phyloP scores from a whole-genome alignment of 2,797 vertebrate species.

The Melopsittacus undulatus region DNA sequence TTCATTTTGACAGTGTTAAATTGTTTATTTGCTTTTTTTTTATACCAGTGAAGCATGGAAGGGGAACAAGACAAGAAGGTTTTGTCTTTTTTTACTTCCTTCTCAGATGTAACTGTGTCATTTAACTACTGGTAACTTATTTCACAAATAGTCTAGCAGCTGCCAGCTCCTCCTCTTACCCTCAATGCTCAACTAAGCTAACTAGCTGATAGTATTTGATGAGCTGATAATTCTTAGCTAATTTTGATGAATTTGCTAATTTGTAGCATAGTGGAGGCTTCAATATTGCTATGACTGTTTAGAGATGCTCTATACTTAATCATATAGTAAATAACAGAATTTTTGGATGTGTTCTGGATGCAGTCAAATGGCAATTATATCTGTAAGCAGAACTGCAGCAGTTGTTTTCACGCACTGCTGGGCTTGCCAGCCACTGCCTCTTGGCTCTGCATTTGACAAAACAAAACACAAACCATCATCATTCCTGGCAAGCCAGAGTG shows the following conservation, averaged over 20 bases:
- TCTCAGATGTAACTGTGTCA: neutral
- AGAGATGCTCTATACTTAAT: neutral
- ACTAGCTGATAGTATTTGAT: neutral
- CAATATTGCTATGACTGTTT: neutral
- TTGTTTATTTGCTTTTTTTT: constrained; percentile 9
- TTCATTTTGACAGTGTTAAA: neutral
- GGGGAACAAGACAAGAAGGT: neutral
- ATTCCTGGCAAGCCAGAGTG: neutral
- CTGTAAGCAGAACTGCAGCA: neutral
- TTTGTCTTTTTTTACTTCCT: neutral
- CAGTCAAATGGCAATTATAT: neutral
- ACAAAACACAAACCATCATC: accelerated
- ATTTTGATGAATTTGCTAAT: neutral
- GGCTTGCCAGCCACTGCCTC: neutral
- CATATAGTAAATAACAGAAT: neutral
- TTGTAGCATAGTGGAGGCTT: neutral
- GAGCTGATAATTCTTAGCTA: neutral
- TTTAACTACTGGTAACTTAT: neutral
- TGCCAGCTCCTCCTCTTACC: neutral
- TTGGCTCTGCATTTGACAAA: neutral
- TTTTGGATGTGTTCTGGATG: neutral
- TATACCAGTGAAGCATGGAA: neutral
- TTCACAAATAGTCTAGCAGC: constrained; percentile 14
- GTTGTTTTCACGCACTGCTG: neutral
- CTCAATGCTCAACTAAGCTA: neutral